These are phyloP conservation scores for Apostichopus japonicus DNA, from an alignment of 35 echinoderm and acorn worm genomes.

Conservation along the genomic window DNA sequence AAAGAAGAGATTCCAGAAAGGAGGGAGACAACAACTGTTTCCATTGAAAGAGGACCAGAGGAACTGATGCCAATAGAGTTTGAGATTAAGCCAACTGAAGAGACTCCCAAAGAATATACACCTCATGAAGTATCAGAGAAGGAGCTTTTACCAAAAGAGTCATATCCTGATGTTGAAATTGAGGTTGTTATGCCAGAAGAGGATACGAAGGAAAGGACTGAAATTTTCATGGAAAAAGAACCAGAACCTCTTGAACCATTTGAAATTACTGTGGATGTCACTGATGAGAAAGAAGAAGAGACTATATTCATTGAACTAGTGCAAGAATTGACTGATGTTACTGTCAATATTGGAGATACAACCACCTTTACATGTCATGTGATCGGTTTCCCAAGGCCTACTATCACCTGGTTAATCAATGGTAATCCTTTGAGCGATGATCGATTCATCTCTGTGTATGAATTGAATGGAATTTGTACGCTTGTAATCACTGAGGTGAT, in stretches of 20 bases:
- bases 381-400: conserved; percentile 63
- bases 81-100: not conserved
- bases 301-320: conserved; percentile 46
- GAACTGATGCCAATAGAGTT: conserved; percentile 30
- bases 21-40: conserved; percentile 25
- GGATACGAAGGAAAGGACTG: conserved; percentile 42
- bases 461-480: conserved; percentile 76
- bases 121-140: conserved; percentile 50
- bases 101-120: conserved; percentile 1
- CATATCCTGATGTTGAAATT: conserved; percentile 44
- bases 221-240: conserved; percentile 67
- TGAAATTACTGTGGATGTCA: conserved; percentile 44
- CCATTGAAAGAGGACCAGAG: conserved; percentile 44
- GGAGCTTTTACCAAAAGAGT: conserved; percentile 4
- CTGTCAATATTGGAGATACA: conserved; percentile 49
- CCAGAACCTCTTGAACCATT: conserved; percentile 50
- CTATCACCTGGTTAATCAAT: conserved; percentile 70
- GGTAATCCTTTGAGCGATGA: conserved; percentile 57
- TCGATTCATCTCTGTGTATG: conserved; percentile 72
- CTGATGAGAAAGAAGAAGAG: conserved; percentile 38
- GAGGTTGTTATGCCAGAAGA: conserved; percentile 46
- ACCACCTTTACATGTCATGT: conserved; percentile 63
- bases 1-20: conserved; percentile 14
- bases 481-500: conserved; percentile 80
- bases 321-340: conserved; percentile 52